phyloP scores from a whole-genome alignment of 2,113 vertebrate species.

The Nesospiza acunhae region DNA sequence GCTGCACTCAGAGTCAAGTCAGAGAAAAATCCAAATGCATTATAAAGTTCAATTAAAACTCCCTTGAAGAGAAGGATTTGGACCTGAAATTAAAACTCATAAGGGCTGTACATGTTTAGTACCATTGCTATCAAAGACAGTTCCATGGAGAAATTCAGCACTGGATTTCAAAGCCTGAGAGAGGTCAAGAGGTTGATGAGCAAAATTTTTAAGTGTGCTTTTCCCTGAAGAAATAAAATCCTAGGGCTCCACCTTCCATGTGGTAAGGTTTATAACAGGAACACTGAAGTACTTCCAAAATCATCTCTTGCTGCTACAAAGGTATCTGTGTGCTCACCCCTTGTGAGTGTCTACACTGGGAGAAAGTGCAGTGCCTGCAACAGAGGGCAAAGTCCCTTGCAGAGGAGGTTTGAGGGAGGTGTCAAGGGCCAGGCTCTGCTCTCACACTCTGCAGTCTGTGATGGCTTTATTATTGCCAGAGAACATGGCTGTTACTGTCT shows the following conservation, averaged over 20 bases:
- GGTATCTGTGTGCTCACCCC: rapidly evolving
- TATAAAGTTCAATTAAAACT: neutral
- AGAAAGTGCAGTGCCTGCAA: neutral
- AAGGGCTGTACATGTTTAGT: neutral
- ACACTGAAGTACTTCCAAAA: neutral
- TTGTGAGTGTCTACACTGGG: no score
- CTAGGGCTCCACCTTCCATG: neutral
- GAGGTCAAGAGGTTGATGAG: neutral
- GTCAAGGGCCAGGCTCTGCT: neutral
- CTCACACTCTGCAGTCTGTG: neutral
- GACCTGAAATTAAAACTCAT: neutral
- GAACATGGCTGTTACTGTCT: rapidly evolving
- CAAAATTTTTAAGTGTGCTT: neutral
- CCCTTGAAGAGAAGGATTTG: neutral
- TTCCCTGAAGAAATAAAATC: neutral
- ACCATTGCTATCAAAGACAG: neutral
- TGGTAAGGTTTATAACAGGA: neutral
- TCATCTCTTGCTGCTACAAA: neutral
- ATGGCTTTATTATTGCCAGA: neutral
- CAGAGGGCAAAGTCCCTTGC: neutral
- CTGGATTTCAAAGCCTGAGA: neutral
- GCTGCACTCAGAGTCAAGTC: neutral
- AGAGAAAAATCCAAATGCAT: neutral
- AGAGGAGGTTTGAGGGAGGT: neutral
- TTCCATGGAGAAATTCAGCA: neutral